phyloP scores from a whole-genome alignment of 1,140 invertebrate species.

The Anthonomus grandis region DNA sequence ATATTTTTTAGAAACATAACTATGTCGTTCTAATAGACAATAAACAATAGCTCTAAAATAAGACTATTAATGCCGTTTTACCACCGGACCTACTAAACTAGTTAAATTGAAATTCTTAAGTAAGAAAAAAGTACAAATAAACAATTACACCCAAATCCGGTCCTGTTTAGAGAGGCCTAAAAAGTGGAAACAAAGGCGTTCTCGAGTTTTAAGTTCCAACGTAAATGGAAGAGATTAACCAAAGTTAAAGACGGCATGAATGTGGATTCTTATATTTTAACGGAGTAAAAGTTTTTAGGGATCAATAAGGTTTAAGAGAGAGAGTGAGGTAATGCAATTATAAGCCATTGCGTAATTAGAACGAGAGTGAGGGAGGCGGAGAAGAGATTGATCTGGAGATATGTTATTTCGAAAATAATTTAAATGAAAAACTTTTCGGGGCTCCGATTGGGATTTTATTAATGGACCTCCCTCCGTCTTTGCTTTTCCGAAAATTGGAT shows the following conservation, averaged over 20 bases:
- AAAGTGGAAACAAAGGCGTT: slow-evolving; percentile 25
- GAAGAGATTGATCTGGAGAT: slow-evolving; percentile 35
- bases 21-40: no score
- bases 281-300: slow-evolving; percentile 37
- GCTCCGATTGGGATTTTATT: slow-evolving; percentile 30
- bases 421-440: slow-evolving; percentile 39
- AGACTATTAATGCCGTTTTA: no score
- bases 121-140: no score
- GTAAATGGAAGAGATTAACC: slow-evolving; percentile 39
- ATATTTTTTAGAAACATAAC: no score
- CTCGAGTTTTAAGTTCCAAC: slow-evolving; percentile 30
- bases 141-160: no score
- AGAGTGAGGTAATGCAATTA: slow-evolving; percentile 40
- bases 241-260: slow-evolving; percentile 35
- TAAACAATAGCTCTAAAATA: no score
- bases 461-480: no score
- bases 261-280: slow-evolving; percentile 38
- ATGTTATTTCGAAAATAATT: slow-evolving; percentile 40
- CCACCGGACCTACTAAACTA: no score
- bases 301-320: slow-evolving; percentile 38
- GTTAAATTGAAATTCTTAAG: no score
- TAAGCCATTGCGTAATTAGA: slow-evolving; percentile 41
- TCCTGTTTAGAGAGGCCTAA: slow-evolving; percentile 19
- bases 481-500: slow-evolving; percentile 22
- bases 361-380: slow-evolving; percentile 28